Percentiles rank a stretch among this genome's conserved stretches.
Conservation (phyloP, 2,888 invertebrate species). For the Frankliniella fusca region DNA sequence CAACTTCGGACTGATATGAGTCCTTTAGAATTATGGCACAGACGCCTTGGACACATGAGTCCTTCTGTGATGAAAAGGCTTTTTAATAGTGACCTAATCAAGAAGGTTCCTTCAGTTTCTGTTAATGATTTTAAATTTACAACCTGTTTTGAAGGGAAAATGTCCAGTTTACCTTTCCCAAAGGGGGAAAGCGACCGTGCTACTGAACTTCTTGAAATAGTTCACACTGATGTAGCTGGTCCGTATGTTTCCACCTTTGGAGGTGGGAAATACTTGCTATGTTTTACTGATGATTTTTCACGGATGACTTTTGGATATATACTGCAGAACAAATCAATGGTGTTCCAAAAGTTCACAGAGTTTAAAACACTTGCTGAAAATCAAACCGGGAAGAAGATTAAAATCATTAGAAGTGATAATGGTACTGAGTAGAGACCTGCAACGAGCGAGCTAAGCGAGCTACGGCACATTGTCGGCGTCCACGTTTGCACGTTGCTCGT, state of each 20-base stretch:
- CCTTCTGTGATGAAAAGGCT: not conserved
- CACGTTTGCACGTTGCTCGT: too few relatives aligned
- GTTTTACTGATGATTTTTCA: constrained; percentile 37
- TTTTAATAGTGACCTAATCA: too few relatives aligned
- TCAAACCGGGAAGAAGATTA: constrained; percentile 39
- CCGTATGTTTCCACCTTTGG: constrained; percentile 34
- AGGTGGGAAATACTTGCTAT: constrained; percentile 36
- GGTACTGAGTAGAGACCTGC: too few relatives aligned
- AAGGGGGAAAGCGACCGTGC: constrained; percentile 22
- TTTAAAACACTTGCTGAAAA: constrained; percentile 40
- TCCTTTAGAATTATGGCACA: not conserved
- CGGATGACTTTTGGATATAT: constrained; percentile 32
- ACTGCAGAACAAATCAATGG: too few relatives aligned
- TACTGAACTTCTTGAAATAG: constrained; percentile 33
- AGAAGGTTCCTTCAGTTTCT: too few relatives aligned
- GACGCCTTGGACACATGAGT: not conserved
- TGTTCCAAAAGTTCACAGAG: too few relatives aligned
- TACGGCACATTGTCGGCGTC: too few relatives aligned
- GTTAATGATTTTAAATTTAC: not conserved
- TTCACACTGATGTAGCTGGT: constrained; percentile 39
- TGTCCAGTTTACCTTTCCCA: not conserved
- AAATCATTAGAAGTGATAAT: constrained; percentile 40
- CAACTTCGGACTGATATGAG: not conserved
- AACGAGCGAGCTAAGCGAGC: too few relatives aligned
- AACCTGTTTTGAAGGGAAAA: not conserved